Base-by-base conservation (phyloP, 2,888 invertebrate species). In the Bimastos eiseni region DNA sequence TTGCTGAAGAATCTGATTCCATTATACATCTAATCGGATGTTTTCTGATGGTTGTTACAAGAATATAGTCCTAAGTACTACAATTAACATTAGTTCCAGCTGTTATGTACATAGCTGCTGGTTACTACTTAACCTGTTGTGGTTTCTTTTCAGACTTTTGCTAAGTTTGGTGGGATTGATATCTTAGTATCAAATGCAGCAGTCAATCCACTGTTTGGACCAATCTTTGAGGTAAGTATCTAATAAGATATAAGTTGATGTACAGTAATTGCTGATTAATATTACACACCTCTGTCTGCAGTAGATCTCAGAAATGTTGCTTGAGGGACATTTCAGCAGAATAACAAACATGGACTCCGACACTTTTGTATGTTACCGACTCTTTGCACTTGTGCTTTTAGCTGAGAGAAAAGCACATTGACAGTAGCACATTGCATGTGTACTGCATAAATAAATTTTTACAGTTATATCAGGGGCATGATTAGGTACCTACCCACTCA, bases 111-210 rank as follows among this genome's bases (percentile, higher is more conserved):
- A 13, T n/a, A 8, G 70, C 11, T 4, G 8, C 13, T n/a, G 30
- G 30, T 55, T 70, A 70, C 8, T 70, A n/a, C 13, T 70, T n/a
- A 70, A 70, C 70, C 70, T 70, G 11, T 70, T 41, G 33, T 34
- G 36, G 33, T 89, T 84, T 91, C 89, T 91, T 93, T 92, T 21
- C 93, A 97, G 97, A 97, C 98, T 0, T 95, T 96, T 49, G 95
- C 96, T 86, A 96, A 97, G 95, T 97, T 97, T 95, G 98, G 98
- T 15, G 97, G 97, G 34, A 96, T 99, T 84, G 98, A 99, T 95
- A 98, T 99, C 94, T 96, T 99, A 30, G 97, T 99, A n/a, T 98
- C 98, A 19, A 99, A 99, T 96, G 99, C 98, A 90, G 98, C 97
- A 34, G 97, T 97, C 0, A 99, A 98, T 95, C 98, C 99, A 36